Evolutionary conservation across 1,140 invertebrate species (phyloP).

Genomic region (Reticulitermes speratus): DNA sequence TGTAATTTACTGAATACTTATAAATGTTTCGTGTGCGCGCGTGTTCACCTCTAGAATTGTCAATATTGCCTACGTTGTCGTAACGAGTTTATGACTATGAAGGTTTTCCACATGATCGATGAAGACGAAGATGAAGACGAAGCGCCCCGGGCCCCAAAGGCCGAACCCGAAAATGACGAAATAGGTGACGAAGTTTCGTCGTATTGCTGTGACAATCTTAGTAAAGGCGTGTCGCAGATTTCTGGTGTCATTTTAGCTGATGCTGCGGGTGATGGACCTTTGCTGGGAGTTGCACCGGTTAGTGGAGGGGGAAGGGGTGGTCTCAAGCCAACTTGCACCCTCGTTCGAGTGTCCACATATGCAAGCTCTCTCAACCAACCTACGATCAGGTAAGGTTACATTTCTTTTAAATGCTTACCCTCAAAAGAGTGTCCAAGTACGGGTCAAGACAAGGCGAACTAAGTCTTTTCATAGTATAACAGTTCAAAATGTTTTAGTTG

Average conservation of each 20-base stretch:
- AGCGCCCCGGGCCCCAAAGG: not conserved
- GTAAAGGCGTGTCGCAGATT: not conserved
- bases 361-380: slow-evolving; percentile 23
- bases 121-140: not conserved
- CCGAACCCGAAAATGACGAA: slow-evolving; percentile 9
- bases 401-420: not conserved
- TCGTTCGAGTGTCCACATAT: slow-evolving; percentile 25
- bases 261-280: not conserved
- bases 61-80: not conserved
- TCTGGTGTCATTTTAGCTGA: not conserved
- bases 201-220: not conserved
- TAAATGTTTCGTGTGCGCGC: not conserved
- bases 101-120: slow-evolving; percentile 17
- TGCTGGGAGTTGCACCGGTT: not conserved
- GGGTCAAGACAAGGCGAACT: too few relatives aligned
- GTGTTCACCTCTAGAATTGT: not conserved
- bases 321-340: not conserved
- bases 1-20: not conserved
- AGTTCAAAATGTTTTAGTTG: too few relatives aligned
- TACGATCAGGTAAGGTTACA: not conserved
- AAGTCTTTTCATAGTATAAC: too few relatives aligned
- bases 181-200: slow-evolving; percentile 6
- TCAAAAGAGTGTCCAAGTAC: too few relatives aligned
- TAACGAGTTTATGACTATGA: not conserved
- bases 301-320: too few relatives aligned